Base-by-base conservation (phyloP, 1,140 invertebrate genomes). In the Nephotettix cincticeps region DNA sequence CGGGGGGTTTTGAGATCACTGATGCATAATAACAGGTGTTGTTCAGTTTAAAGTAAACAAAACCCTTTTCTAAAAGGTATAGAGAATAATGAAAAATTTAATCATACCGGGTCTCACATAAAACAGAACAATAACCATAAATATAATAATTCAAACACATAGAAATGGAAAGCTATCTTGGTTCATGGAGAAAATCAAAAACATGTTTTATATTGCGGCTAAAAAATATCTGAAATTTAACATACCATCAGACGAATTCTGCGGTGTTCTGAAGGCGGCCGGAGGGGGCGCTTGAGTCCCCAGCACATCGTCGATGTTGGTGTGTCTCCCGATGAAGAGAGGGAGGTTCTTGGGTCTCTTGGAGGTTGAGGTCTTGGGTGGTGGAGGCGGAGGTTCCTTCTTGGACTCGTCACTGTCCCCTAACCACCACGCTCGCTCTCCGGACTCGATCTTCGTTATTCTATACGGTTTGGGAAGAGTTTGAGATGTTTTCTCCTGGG, bases 281-380 rank as follows among this genome's bases (percentile, higher is more conserved):
- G 76, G 76, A 13, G 76, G 78, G 29, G 78, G 75, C 61, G 76
- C 71, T 28, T 79, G 75, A 27, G 83, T 83, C 4, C 91, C 92
- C 58, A 95, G 81, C 76, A 94, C 85, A 76, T 94, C 91, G 76
- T 94, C 92, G 69, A 95, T 94, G 79, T 94, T 92, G 13, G 88
- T 91, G 77, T 91, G 88, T 69, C 86, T 85, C 23, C 92, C 91
- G 75, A 94, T 93, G 78, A 92, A 94, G 69, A 89, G 80, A 72
- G 84, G 78, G 30, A 83, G 74, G 45, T 81, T 82, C 3, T 80
- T 68, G 74, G 68, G 71, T 23, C 64, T 40, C 17, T 45, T 67
- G 3, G 19, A 1, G 1, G 30, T 27, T 14, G 28, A n/a, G 29
- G 73, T 65, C 77, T 29, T 67, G 72, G 72, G 1, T 14, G 19